Percentiles rank a stretch among this genome's conserved stretches.
phyloP scores from a whole-genome alignment of 2,888 invertebrate genomes.

The Volucella bombylans region DNA sequence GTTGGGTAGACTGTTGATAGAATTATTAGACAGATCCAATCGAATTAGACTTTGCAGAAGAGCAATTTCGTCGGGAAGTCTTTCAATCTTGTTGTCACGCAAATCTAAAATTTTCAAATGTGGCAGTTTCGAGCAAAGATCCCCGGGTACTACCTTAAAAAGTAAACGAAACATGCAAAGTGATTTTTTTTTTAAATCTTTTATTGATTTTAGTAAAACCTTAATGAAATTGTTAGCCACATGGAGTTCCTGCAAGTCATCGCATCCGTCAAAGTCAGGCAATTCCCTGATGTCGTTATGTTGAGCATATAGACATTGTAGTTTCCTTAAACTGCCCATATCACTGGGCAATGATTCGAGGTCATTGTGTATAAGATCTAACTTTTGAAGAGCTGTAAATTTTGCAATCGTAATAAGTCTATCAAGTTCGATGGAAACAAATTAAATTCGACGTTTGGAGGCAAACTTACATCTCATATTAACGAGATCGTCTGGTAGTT shows the following conservation, averaged over 20 bases:
- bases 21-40: constrained; percentile 93
- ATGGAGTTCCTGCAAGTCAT: constrained; percentile 90
- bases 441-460: constrained; percentile 3
- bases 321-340: constrained; percentile 88
- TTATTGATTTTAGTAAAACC: constrained; percentile 82
- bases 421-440: constrained; percentile 2
- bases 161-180: constrained; percentile 60
- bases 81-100: constrained; percentile 90
- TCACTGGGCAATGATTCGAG: constrained; percentile 86
- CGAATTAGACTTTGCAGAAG: constrained; percentile 89
- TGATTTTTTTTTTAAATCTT: constrained; percentile 3
- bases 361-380: constrained; percentile 89
- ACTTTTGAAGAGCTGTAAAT: constrained; percentile 84
- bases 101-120: constrained; percentile 90
- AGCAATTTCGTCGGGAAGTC: constrained; percentile 90
- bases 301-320: constrained; percentile 90
- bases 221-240: constrained; percentile 91
- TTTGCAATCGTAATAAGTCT: constrained; percentile 3
- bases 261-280: constrained; percentile 90
- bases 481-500: constrained; percentile 91
- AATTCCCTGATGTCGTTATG: constrained; percentile 90
- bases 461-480: constrained; percentile 88
- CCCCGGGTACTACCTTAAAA: constrained; percentile 86
- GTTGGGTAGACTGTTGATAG: constrained; percentile 87
- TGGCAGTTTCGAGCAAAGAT: constrained; percentile 88